A percentile compares a stretch with the other conserved stretches of the same genome.
phyloP scores from a whole-genome alignment of 1,140 invertebrate genomes.

The Scaptomyza pallida region DNA sequence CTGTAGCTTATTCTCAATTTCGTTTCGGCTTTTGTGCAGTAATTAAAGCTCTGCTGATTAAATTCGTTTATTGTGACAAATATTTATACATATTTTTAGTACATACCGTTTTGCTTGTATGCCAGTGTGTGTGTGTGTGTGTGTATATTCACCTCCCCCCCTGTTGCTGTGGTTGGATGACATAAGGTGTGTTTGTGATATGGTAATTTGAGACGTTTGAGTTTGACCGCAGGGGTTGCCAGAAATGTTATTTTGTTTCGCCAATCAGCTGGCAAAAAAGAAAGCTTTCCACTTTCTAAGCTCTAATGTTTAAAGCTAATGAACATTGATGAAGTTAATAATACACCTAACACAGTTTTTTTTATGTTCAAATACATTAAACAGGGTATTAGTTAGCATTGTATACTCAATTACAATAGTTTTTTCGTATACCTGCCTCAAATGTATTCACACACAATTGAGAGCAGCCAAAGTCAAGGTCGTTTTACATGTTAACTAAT shows the following conservation, averaged over 20 bases:
- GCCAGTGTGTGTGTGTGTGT: background rate
- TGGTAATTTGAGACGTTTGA: slow-evolving; percentile 5
- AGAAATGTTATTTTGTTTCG: background rate
- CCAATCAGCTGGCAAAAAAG: background rate
- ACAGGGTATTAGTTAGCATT: background rate
- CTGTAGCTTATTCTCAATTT: slow-evolving; percentile 3
- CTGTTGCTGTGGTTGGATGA: background rate
- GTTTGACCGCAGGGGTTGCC: background rate
- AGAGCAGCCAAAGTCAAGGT: slow-evolving; percentile 42
- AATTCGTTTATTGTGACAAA: slow-evolving; percentile 43
- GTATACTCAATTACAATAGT: background rate
- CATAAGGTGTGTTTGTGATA: slow-evolving; percentile 4
- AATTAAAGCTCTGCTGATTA: slow-evolving; percentile 67
- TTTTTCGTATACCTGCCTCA: background rate
- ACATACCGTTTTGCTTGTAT: background rate
- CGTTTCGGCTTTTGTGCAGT: slow-evolving; percentile 69
- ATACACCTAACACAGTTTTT: background rate
- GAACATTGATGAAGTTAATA: background rate
- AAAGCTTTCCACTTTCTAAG: background rate
- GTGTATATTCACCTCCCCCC: background rate
- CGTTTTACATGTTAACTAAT: slow-evolving; percentile 23
- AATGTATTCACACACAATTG: background rate
- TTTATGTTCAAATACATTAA: background rate
- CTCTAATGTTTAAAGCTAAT: background rate
- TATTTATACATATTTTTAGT: background rate